Evolutionary conservation across 2,113 vertebrate species (phyloP).

Genomic region (Amblyornis subalaris): DNA sequence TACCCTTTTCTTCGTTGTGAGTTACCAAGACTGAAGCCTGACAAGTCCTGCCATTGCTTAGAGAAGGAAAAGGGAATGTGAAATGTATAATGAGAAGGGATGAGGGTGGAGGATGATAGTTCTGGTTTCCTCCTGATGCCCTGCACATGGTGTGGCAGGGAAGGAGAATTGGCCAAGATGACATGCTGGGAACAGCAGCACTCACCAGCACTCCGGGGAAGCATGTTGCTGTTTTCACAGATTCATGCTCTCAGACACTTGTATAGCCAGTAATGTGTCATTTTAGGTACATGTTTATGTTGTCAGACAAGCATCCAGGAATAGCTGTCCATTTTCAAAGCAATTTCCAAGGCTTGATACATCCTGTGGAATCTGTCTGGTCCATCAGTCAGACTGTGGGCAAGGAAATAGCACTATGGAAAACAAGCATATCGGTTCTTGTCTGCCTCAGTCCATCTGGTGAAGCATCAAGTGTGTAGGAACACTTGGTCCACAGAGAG

Average conservation of each 20-base stretch:
- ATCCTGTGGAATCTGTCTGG: not conserved
- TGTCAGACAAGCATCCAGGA: not conserved
- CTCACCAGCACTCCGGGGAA: not conserved
- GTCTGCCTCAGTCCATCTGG: not conserved
- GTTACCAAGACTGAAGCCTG: not conserved
- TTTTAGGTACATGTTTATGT: not conserved
- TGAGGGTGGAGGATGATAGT: not conserved
- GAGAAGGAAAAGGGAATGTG: not conserved
- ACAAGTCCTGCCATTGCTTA: not conserved
- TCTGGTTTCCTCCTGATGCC: not conserved
- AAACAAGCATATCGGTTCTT: rapidly evolving
- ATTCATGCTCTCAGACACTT: not conserved
- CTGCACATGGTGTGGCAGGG: not conserved
- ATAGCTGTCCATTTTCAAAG: not conserved
- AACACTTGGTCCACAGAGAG: not conserved
- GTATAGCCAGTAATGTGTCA: not conserved
- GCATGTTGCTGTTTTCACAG: not conserved
- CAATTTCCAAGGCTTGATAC: not conserved
- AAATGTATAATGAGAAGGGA: not conserved
- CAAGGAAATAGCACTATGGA: rapidly evolving
- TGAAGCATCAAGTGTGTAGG: not conserved
- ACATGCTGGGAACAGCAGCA: rapidly evolving
- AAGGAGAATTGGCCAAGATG: not conserved
- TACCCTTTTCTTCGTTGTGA: not conserved
- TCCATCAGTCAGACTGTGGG: not conserved